Conservation (phyloP, 2,797 vertebrate genomes). For the Bradypus variegatus region DNA sequence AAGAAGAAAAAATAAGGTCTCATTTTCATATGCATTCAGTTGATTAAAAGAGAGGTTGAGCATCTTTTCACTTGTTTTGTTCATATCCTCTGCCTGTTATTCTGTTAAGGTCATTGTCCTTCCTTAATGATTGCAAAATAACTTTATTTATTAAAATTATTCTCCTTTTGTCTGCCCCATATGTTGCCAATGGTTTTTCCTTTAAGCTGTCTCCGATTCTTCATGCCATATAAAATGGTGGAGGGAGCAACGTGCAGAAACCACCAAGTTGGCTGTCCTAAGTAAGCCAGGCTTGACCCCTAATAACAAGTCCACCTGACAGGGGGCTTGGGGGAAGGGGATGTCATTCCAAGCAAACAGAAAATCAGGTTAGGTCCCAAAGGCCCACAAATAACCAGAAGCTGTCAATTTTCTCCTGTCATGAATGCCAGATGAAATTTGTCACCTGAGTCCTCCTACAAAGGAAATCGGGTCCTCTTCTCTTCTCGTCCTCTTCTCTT, state of each 20-base stretch:
- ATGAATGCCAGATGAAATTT: background rate
- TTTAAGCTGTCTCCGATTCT: background rate
- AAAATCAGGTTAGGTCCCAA: background rate
- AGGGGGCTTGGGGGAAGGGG: accelerated
- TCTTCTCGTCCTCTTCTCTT: background rate
- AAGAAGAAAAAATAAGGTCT: background rate
- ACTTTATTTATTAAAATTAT: background rate
- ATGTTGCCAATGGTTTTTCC: background rate
- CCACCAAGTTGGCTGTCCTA: background rate
- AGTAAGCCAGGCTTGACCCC: background rate
- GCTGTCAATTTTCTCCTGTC: background rate
- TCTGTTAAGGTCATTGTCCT: background rate
- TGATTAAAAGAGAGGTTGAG: background rate
- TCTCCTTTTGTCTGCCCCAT: background rate
- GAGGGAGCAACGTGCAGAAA: background rate
- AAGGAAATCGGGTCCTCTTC: background rate
- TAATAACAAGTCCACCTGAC: background rate
- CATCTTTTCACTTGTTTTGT: background rate
- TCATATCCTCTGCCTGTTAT: background rate
- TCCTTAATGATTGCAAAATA: background rate
- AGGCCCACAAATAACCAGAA: background rate
- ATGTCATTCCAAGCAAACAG: background rate
- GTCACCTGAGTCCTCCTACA: background rate
- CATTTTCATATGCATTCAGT: background rate
- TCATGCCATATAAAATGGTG: background rate